These are phyloP conservation scores for Silurus lanzhouensis DNA, from an alignment of 2,797 vertebrate species.

Conservation along the genomic window DNA sequence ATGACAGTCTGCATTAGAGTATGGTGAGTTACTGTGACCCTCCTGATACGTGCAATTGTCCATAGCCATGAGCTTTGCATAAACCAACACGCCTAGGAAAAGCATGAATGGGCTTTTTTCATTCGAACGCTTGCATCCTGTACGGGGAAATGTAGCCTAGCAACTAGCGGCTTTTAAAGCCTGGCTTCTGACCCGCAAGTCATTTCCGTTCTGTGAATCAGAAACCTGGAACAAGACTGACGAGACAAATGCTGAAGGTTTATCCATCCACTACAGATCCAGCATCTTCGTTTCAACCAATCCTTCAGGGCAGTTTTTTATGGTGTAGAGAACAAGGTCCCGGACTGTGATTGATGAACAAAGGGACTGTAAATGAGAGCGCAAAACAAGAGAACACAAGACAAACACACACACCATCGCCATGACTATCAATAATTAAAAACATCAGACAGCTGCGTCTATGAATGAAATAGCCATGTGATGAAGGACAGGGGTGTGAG, in stretches of 20 bases:
- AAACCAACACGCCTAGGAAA: constrained; percentile 13
- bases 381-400: neutral
- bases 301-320: neutral
- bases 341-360: neutral
- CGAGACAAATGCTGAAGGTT: neutral
- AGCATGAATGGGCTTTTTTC: constrained; percentile 17
- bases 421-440: neutral
- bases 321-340: neutral
- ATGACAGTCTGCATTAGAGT: neutral
- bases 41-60: neutral
- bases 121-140: neutral
- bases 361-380: neutral
- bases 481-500: neutral
- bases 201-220: neutral
- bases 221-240: neutral
- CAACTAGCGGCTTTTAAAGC: constrained; percentile 41
- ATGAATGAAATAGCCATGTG: too few relatives aligned
- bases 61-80: neutral
- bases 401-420: too few relatives aligned
- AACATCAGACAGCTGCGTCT: neutral
- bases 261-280: neutral
- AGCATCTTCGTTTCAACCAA: neutral
- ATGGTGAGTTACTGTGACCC: neutral
- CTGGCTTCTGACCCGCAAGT: constrained; percentile 21
- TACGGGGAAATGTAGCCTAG: constrained; percentile 41